Conservation (phyloP, 2,113 vertebrate genomes). For the Phylloscopus whistleri region DNA sequence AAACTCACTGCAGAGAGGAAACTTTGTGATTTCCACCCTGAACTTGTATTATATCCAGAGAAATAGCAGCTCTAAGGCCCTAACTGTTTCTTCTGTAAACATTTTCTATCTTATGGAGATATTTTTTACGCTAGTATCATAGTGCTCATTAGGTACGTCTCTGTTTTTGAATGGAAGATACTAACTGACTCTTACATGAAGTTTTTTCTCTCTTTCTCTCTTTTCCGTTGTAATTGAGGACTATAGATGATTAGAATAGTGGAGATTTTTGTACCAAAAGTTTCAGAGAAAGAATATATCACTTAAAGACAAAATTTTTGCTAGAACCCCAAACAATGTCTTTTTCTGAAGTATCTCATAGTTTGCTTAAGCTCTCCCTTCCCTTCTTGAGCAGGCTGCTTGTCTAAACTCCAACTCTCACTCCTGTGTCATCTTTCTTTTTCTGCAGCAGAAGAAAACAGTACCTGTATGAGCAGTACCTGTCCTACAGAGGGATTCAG, state of each 20-base stretch:
- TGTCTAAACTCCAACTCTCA: neutral
- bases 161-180: neutral
- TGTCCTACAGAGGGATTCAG: neutral
- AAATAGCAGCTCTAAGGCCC: neutral
- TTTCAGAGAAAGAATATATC: neutral
- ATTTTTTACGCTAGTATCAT: neutral
- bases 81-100: neutral
- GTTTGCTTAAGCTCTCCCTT: neutral
- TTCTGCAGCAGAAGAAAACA: neutral
- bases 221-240: neutral
- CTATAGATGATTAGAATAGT: neutral
- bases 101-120: neutral
- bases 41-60: neutral
- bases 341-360: neutral
- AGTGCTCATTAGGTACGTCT: neutral
- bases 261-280: neutral
- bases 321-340: neutral
- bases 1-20: neutral
- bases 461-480: neutral
- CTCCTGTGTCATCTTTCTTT: neutral
- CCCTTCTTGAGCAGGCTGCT: neutral
- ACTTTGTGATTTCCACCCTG: neutral
- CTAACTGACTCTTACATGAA: neutral
- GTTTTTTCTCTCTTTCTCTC: neutral
- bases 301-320: neutral